Conservation (phyloP, 2,888 invertebrate species). For the Hedychridium roseum region DNA sequence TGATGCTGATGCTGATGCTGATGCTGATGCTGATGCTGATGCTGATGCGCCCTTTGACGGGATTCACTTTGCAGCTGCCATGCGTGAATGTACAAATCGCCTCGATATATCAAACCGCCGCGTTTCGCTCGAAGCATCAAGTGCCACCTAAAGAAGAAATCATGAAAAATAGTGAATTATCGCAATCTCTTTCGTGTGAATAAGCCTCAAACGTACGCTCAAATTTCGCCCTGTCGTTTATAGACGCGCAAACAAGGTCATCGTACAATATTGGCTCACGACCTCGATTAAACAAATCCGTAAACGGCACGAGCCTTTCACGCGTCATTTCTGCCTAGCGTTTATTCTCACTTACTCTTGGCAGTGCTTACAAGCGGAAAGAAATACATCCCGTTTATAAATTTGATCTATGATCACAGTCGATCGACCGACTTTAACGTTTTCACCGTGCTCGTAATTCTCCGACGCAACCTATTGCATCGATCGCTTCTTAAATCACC, state of each 20-base stretch:
- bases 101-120: constrained; percentile 64
- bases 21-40: no score
- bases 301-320: constrained; percentile 33
- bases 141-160: constrained; percentile 66
- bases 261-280: constrained; percentile 13
- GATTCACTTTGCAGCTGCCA: constrained; percentile 67
- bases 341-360: no score
- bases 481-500: constrained; percentile 1
- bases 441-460: background rate
- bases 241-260: constrained; percentile 1
- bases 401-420: constrained; percentile 15
- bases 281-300: constrained; percentile 36
- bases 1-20: no score
- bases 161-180: constrained; percentile 7
- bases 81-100: constrained; percentile 66
- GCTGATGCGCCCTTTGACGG: constrained; percentile 54
- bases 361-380: no score
- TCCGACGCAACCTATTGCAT: background rate
- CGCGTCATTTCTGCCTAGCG: constrained; percentile 30
- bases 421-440: constrained; percentile 8
- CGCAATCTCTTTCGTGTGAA: constrained; percentile 3
- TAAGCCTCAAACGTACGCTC: constrained; percentile 2
- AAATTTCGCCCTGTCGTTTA: background rate
- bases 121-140: constrained; percentile 64
- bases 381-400: no score